Evolutionary conservation across 2,888 invertebrate species (phyloP), one percentile per base, ranked within the genome.

Genomic region (Drosophila mimica): DNA sequence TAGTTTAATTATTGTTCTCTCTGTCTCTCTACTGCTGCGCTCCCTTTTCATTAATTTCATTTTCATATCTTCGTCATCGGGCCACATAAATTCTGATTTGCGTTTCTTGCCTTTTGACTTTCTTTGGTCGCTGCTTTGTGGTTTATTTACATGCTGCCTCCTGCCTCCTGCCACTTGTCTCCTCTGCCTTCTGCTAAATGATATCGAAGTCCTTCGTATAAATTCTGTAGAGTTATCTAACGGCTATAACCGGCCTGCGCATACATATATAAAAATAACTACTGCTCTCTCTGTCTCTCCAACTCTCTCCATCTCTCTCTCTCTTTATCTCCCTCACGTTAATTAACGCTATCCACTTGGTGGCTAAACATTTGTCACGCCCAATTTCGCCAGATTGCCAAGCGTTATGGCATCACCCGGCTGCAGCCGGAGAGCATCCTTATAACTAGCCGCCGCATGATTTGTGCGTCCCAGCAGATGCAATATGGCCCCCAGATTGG

Each of bases 401-500:
- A 97, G 94, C 48, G 98, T 98, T 70, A 98, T 97, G 70, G 95
- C 95, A 93, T 99, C 98, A 76, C 96, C 96, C 0, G 99, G 99
- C 91, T 97, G 96, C 66, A 99, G 94, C 89, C 96, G 94, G 67
- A 99, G 94, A 0, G 99, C 98, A 91, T 96, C 95, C 82, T 96
- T 94, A 93, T 99, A 99, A 70, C 97, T 96, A 20, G 95, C 94
- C 53, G 98, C 97, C 0, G 99, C 99, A 79, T 98, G 97, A 33
- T 94, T 94, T 87, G 97, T 96, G 93, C 98, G 98, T 31, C 98
- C 98, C 92, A 98, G 97, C 80, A 98, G 94, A 94, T 99, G 99
- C 70, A 98, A 94, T 92, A 99, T 99, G 68, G 99, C 99, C 31
- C 99, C 99, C 66, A 98, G 95, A 93, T 99, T 99, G 90, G 98